Base-by-base conservation (phyloP, 2,888 invertebrate species). In the Cenopis cana region DNA sequence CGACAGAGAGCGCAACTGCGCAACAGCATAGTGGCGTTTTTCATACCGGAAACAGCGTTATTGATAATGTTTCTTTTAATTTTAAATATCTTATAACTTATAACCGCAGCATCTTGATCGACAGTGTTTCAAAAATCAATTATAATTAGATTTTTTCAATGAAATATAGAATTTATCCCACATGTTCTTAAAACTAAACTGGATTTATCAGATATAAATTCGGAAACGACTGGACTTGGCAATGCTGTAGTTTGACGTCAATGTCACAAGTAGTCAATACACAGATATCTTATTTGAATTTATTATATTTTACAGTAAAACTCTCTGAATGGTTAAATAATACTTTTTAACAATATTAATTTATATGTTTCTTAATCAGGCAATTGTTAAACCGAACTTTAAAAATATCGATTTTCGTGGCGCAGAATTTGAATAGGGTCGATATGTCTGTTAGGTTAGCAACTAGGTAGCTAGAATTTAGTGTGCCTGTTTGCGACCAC, bases 31-130 rank as follows among this genome's bases (percentile, higher is more conserved):
- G n/a, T 64, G 20, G 54, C 64, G 64, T 75, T 74, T 74, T 61
- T 62, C 62, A 68, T 66, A 78, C 83, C 89, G 91, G 91, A 91
- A 86, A 80, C 78, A 73, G 73, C 76, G 75, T 75, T 89, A 89
- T 89, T 85, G 87, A 88, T 85, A 79, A 79, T 75, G 65, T 64
- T 33, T 36, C n/a, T 64, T 46, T 54, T 55, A 62, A 24, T 8
- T 9, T 0, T 1, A 24, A 55, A 14, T 41, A 29, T 5, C 8
- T 20, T 8, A 17, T 12, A 52, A 11, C 8, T 20, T 8, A 17
- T 12, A 52, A 11, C 3, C 29, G 12, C 12, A 33, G 29, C 29
- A 36, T 64, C 9, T 29, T 8, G 9, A 17, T 18, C 3, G 36
- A 29, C 36, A 10, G 2, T 14, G n/a, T n/a, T 36, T 52, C 20